Percentiles rank a stretch among this genome's conserved stretches.
Conservation (phyloP, 2,797 vertebrate species). For the Dryobates pubescens region DNA sequence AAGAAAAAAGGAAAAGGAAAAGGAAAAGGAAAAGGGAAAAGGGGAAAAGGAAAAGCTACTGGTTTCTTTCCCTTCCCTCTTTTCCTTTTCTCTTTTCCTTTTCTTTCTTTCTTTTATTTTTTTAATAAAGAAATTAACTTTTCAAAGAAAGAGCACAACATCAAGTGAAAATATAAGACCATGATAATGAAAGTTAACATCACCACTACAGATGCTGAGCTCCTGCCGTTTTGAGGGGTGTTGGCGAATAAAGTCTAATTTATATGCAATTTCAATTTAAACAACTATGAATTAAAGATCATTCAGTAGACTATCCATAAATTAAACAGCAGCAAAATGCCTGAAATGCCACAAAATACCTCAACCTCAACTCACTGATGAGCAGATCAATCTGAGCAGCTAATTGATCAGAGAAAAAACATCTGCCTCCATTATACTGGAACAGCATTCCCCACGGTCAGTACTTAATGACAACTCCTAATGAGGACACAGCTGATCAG, state of each 20-base stretch:
- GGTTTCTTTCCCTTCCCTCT: too few species aligned
- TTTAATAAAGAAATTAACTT: neutral
- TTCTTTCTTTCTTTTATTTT: neutral
- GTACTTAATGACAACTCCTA: constrained; percentile 52
- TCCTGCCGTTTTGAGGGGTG: constrained; percentile 1
- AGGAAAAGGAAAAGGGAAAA: too few species aligned
- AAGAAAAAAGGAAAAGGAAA: neutral
- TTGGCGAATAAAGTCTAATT: constrained; percentile 43
- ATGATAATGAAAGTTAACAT: neutral
- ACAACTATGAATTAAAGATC: constrained; percentile 64
- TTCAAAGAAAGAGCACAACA: neutral
- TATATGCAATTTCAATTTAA: constrained; percentile 62
- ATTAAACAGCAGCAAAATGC: constrained; percentile 49
- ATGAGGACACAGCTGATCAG: constrained; percentile 46
- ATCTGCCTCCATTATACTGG: constrained; percentile 48
- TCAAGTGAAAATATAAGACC: neutral
- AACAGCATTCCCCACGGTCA: constrained; percentile 43
- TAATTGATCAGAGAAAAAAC: constrained; percentile 62
- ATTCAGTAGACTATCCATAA: constrained; percentile 9
- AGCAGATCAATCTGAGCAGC: constrained; percentile 54
- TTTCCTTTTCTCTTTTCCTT: too few species aligned
- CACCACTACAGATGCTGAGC: neutral
- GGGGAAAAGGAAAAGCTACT: neutral
- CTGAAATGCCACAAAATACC: constrained; percentile 57
- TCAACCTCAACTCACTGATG: constrained; percentile 59